A percentile compares a stretch with the other conserved stretches of the same genome.
Evolutionary conservation across 2,113 vertebrate species (phyloP).

Genomic region (Aviceda subcristata): DNA sequence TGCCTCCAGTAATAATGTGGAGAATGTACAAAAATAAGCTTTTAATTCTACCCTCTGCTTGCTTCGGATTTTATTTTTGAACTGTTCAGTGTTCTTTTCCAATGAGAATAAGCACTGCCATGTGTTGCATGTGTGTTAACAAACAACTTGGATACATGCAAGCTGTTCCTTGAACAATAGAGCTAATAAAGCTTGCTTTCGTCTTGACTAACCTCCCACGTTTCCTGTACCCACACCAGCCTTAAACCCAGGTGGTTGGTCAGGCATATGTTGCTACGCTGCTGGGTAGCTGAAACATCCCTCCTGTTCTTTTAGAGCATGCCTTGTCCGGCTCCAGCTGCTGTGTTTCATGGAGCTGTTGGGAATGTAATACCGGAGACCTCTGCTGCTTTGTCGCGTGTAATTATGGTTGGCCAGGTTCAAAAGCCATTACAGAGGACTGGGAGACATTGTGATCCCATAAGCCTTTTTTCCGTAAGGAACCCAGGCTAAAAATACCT

Average conservation of each 20-base stretch:
- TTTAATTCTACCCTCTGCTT: neutral
- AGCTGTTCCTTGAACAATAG: neutral
- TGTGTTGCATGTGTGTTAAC: neutral
- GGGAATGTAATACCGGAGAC: neutral
- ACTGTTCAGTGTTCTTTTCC: neutral
- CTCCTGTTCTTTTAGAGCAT: neutral
- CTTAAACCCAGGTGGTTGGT: neutral
- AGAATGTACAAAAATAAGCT: neutral
- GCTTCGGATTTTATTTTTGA: neutral
- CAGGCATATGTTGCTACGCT: neutral
- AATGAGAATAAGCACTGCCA: neutral
- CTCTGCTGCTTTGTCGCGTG: neutral
- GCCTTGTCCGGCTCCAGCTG: neutral
- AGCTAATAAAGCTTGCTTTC: neutral
- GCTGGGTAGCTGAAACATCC: neutral
- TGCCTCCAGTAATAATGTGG: neutral
- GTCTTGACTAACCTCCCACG: neutral
- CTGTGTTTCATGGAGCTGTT: neutral
- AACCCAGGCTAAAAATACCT: neutral
- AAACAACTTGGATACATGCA: neutral
- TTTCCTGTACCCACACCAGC: neutral
- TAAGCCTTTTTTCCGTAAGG: neutral
- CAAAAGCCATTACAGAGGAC: neutral
- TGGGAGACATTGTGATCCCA: neutral
- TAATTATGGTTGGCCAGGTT: neutral